phyloP scores from a whole-genome alignment of 2,113 vertebrate genomes.

The Daphoenositta chrysoptera region DNA sequence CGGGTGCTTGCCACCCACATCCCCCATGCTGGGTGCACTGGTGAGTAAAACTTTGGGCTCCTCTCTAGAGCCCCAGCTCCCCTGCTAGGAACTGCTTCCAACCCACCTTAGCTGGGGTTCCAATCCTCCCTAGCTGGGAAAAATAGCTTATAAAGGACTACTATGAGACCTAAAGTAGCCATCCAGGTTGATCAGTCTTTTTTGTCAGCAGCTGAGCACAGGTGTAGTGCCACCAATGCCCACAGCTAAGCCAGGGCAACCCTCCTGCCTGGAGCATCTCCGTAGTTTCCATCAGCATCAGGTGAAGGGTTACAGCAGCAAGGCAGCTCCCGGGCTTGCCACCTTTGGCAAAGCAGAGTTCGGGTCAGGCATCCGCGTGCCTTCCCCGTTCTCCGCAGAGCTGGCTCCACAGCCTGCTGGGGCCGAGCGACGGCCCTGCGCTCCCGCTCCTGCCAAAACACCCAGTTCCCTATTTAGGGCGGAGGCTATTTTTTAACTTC shows the following conservation, averaged over 20 bases:
- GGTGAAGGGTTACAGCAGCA: background rate
- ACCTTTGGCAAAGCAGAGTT: background rate
- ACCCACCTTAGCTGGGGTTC: background rate
- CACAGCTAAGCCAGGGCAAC: background rate
- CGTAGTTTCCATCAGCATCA: background rate
- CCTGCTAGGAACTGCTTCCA: background rate
- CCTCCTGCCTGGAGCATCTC: background rate
- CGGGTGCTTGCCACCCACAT: background rate
- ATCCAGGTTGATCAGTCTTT: background rate
- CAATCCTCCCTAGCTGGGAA: background rate
- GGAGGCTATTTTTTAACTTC: constrained; percentile 46
- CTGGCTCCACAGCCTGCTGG: background rate
- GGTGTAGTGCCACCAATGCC: background rate
- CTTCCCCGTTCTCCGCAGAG: background rate
- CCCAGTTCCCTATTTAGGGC: background rate
- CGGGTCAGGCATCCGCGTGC: background rate
- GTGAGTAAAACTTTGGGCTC: background rate
- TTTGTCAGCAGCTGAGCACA: background rate
- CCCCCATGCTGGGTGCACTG: background rate
- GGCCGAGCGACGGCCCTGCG: accelerated
- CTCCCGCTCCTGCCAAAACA: background rate
- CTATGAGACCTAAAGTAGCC: background rate
- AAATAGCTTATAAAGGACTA: background rate
- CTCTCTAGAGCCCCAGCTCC: background rate
- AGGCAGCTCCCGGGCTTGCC: accelerated